Base-by-base conservation (phyloP, 2,797 vertebrate genomes). In the Sebastes oblongus region DNA sequence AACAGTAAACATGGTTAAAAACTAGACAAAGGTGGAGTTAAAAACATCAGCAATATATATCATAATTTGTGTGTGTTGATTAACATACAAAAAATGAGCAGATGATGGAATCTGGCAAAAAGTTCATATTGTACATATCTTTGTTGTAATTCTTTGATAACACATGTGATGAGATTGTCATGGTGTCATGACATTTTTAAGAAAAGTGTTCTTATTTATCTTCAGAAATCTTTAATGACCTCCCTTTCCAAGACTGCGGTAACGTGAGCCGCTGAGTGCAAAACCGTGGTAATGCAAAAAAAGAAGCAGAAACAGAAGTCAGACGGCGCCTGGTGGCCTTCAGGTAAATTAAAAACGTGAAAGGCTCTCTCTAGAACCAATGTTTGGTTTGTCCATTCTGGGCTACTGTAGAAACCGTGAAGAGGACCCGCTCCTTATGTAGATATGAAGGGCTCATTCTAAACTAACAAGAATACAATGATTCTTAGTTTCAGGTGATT, bases 311-410 rank as follows among this genome's bases (percentile, higher is more conserved):
- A 46, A 46, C 42, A 8, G 42, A 46, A 46, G 16, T 46, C 42
- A 46, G 16, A 46, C 0, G 0, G 16, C 0, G 42, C 16, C 0
- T 46, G 42, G 0, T 18, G 42, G 42, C 16, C 42, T 18, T 46
- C 42, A 46, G 42, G 42, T 18, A 18, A 46, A 16, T 0, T 8
- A 8, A 46, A 46, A 46, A 46, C 16, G 42, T 46, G 14, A 46
- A 7, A 46, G 42, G 39, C 39, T 46, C 42, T 46, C 42, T 46
- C 42, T 46, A 8, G 42, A 46, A 2, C 42, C 3, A 7, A 0
- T 18, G 42, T 18, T 46, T 46, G 42, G 42, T 46, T 46, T 46
- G 42, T 46, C 42, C 42, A 0, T 46, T 46, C 42, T 46, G 42
- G 42, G 42, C 42, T 46, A 46, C 16, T 46, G 42, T 46, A 46